Evolutionary conservation across 2,888 invertebrate genomes (phyloP).

Genomic region (Noctua janthe): DNA sequence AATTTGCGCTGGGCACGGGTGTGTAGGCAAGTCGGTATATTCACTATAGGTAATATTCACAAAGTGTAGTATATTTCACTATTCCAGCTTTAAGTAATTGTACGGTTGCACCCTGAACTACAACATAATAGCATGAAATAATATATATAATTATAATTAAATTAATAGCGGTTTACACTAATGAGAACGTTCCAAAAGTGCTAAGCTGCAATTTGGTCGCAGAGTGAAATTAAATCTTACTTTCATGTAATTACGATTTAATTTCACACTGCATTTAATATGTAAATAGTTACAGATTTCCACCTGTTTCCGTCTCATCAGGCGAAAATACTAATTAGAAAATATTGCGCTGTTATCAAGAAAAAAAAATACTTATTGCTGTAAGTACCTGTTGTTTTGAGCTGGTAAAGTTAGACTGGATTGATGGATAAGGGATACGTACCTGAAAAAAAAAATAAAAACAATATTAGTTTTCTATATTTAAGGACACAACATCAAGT

Average conservation of each 20-base stretch:
- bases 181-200: slow-evolving; percentile 31
- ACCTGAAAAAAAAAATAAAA: slow-evolving; percentile 33
- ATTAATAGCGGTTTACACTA: slow-evolving; percentile 32
- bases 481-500: too few relatives aligned
- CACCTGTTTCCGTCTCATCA: background rate
- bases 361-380: too few relatives aligned
- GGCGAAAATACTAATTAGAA: background rate
- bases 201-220: slow-evolving; percentile 24
- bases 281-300: slow-evolving; percentile 12
- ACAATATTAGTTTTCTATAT: background rate
- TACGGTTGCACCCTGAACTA: slow-evolving; percentile 12
- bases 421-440: background rate
- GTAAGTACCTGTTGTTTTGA: background rate
- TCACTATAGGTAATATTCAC: background rate
- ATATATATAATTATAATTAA: slow-evolving; percentile 48
- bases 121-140: slow-evolving; percentile 30
- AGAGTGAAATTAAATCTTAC: slow-evolving; percentile 26
- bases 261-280: background rate
- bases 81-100: slow-evolving; percentile 3
- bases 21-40: background rate
- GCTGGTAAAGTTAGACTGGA: background rate
- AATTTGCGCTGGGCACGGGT: background rate
- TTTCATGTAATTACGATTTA: background rate
- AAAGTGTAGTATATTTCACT: background rate
- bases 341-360: background rate